Percentiles rank a stretch among this genome's conserved stretches.
Conservation (phyloP, 2,888 invertebrate genomes). For the Dusona sp. region DNA sequence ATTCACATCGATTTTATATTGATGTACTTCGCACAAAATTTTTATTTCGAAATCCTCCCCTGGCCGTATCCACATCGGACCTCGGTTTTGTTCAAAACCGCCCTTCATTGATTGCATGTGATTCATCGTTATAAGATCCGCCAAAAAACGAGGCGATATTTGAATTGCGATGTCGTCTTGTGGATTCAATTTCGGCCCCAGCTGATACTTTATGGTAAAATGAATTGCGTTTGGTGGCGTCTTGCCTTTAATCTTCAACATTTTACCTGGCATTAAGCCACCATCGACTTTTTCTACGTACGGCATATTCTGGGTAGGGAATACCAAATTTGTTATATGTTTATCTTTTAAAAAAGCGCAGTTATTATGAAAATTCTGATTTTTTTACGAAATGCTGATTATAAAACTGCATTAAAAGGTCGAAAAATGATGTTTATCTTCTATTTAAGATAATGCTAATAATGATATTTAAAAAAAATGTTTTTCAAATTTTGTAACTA, state of each 20-base stretch:
- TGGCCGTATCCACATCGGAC: conserved; percentile 87
- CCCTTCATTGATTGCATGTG: conserved; percentile 86
- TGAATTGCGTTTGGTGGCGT: conserved; percentile 87
- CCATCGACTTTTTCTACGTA: conserved; percentile 89
- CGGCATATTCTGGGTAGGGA: conserved; percentile 88
- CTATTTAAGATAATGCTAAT: background rate
- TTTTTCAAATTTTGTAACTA: too few relatives aligned
- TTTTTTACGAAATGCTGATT: background rate
- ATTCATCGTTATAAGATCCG: conserved; percentile 87
- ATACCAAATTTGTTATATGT: background rate
- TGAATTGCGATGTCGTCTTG: conserved; percentile 92
- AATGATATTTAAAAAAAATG: background rate
- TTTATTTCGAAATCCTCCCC: conserved; percentile 91
- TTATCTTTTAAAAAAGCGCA: background rate
- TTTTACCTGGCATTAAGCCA: conserved; percentile 89
- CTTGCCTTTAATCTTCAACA: conserved; percentile 90
- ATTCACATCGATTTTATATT: conserved; percentile 91
- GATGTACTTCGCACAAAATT: conserved; percentile 88
- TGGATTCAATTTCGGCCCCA: conserved; percentile 90
- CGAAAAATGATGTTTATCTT: background rate
- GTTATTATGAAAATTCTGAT: background rate
- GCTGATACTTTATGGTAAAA: conserved; percentile 91
- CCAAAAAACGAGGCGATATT: conserved; percentile 87
- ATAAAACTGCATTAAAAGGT: background rate
- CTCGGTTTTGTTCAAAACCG: conserved; percentile 87